phyloP scores from a whole-genome alignment of 2,113 vertebrate genomes.

The Melanostigma gelatinosum region DNA sequence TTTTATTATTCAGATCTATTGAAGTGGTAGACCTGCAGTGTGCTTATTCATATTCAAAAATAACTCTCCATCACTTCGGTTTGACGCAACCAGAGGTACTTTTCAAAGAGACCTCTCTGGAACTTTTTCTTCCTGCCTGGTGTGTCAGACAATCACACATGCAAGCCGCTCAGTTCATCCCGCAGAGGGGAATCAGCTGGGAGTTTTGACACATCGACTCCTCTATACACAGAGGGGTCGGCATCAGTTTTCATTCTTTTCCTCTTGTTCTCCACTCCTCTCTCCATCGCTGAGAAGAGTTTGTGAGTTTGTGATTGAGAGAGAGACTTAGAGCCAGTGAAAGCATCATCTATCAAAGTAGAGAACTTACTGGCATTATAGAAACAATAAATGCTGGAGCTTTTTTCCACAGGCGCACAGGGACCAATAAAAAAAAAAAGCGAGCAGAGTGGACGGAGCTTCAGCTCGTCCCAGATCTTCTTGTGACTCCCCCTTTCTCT shows the following conservation, averaged over 20 bases:
- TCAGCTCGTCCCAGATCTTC: conserved; percentile 52
- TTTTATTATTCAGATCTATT: conserved; percentile 38
- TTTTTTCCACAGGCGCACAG: conserved; percentile 62
- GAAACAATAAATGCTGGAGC: conserved; percentile 60
- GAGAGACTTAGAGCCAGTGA: conserved; percentile 59
- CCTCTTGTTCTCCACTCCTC: not conserved
- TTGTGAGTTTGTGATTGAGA: conserved; percentile 60
- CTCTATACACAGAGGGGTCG: conserved; percentile 44
- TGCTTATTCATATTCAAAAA: conserved; percentile 64
- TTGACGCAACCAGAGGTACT: conserved; percentile 60
- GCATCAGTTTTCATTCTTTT: conserved; percentile 33
- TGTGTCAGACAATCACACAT: conserved; percentile 55
- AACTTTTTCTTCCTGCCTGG: conserved; percentile 44
- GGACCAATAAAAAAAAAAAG: conserved; percentile 75
- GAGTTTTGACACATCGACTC: conserved; percentile 39
- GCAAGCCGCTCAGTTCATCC: conserved; percentile 39
- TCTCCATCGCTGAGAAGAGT: conserved; percentile 35
- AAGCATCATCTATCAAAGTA: conserved; percentile 75
- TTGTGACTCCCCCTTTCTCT: not conserved
- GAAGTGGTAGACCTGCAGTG: conserved; percentile 60
- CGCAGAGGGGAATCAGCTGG: conserved; percentile 42
- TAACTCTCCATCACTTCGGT: conserved; percentile 47
- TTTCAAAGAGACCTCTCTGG: conserved; percentile 66
- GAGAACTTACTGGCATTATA: conserved; percentile 54
- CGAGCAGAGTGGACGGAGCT: conserved; percentile 32